A percentile compares a stretch with the other conserved stretches of the same genome.
These are phyloP conservation scores for Ametastegia equiseti DNA, from an alignment of 2,888 invertebrate species.

Conservation along the genomic window DNA sequence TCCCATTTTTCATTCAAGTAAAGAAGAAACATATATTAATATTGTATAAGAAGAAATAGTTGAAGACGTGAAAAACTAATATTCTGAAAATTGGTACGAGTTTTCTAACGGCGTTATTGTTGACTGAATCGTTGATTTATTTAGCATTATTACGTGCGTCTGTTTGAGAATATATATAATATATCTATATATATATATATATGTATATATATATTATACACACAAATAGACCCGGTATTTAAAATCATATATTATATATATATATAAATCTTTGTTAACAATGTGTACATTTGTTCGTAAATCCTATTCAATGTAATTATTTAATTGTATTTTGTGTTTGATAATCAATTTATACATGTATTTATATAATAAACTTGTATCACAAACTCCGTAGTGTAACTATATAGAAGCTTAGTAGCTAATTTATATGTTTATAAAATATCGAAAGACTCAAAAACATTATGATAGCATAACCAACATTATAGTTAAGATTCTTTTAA, in stretches of 20 bases:
- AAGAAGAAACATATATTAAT: not conserved
- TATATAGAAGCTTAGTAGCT: slow-evolving; percentile 13
- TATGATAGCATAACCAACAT: slow-evolving; percentile 2
- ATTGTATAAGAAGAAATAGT: not conserved
- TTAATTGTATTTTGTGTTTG: slow-evolving; percentile 28
- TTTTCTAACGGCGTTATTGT: not conserved
- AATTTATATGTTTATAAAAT: slow-evolving; percentile 22
- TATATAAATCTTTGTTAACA: not conserved
- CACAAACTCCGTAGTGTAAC: slow-evolving; percentile 8
- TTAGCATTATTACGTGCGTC: not conserved
- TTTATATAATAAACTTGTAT: slow-evolving; percentile 10
- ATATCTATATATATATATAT: no score
- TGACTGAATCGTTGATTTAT: slow-evolving; percentile 9
- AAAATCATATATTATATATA: not conserved
- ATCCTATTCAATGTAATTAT: slow-evolving; percentile 6
- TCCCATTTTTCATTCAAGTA: not conserved
- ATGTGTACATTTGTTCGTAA: slow-evolving; percentile 1
- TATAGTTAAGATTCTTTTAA: slow-evolving; percentile 6
- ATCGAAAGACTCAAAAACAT: slow-evolving; percentile 1
- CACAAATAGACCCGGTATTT: no score
- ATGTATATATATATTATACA: no score
- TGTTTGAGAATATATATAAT: not conserved
- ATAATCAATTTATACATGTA: slow-evolving; percentile 20
- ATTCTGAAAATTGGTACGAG: not conserved
- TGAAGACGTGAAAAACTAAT: not conserved